Evolutionary conservation across 1,140 invertebrate genomes (phyloP), one percentile per base, ranked within the genome.

Genomic region (Papilio polytes): DNA sequence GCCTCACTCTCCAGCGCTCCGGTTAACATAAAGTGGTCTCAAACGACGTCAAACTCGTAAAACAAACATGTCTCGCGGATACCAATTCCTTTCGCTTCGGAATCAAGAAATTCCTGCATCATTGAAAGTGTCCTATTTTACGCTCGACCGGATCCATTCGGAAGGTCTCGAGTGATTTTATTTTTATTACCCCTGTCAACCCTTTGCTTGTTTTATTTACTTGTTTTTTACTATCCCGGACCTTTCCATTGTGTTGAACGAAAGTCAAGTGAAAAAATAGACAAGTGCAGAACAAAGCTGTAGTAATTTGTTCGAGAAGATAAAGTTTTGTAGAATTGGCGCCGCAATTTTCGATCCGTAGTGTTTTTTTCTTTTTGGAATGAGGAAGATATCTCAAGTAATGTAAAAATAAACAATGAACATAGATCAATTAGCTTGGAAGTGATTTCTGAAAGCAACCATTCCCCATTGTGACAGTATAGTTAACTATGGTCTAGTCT

Each of bases 61-160:
- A 70, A 70, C 63, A 70, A 70, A 70, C 26, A 31, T 70, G 15
- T 70, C 22, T 70, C 26, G 26, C 26, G 63, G 63, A 70, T 70
- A 12, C 26, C 26, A 70, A 70, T 70, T 70, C 26, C 63, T 70
- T 70, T 36, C 10, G 10, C 63, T 66, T 66, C 26, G 63, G 26
- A 70, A 70, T 70, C 63, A 70, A 70, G 63, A 70, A 70, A 70
- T 70, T 70, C 63, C 26, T 70, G 36, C 63, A 70, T 70, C 63
- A 70, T 70, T 70, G 63, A 70, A 70, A 70, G 63, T 70, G 63
- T 70, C 22, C 63, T 31, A 70, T 70, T 70, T 70, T 31, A 70
- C 26, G 63, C 26, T 70, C 63, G 63, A 36, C 63, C 63, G 26
- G 7, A 70, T 31, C 26, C 26, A 36, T 31, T 70, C 63, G 63